These are phyloP conservation scores for Ceratosolen solmsi DNA, from an alignment of 1,140 invertebrate species.

Conservation along the genomic window DNA sequence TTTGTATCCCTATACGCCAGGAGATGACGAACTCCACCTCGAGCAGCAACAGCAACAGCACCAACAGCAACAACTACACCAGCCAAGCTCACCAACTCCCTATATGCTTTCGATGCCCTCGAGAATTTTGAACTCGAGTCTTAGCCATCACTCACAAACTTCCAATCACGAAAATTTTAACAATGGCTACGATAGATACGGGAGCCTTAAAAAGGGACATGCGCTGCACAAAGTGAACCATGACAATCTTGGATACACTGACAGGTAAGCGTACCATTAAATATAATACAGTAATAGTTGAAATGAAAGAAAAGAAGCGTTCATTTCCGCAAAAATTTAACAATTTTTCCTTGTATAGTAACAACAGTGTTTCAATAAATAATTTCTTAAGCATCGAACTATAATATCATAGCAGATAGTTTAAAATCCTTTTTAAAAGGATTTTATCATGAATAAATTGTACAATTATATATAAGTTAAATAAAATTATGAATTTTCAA, in stretches of 20 bases:
- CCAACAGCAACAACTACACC: conserved; percentile 43
- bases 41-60: conserved; percentile 7
- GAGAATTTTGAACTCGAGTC: conserved; percentile 67
- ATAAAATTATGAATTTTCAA: too few relatives aligned
- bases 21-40: conserved; percentile 67
- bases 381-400: too few relatives aligned
- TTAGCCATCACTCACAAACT: conserved; percentile 75
- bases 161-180: conserved; percentile 70
- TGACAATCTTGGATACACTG: conserved; percentile 30
- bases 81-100: conserved; percentile 72
- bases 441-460: too few relatives aligned
- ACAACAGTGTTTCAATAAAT: too few relatives aligned
- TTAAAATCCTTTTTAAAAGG: too few relatives aligned
- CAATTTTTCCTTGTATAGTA: too few relatives aligned
- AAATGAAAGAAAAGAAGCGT: too few relatives aligned
- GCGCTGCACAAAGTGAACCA: conserved; percentile 36
- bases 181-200: conserved; percentile 51
- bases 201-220: conserved; percentile 37
- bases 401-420: too few relatives aligned
- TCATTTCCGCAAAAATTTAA: too few relatives aligned
- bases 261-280: conserved; percentile 20
- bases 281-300: too few relatives aligned
- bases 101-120: conserved; percentile 72
- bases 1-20: conserved; percentile 82
- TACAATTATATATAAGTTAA: too few relatives aligned